Conservation (phyloP, 2,797 vertebrate species). For the Anabacerthia variegaticeps region DNA sequence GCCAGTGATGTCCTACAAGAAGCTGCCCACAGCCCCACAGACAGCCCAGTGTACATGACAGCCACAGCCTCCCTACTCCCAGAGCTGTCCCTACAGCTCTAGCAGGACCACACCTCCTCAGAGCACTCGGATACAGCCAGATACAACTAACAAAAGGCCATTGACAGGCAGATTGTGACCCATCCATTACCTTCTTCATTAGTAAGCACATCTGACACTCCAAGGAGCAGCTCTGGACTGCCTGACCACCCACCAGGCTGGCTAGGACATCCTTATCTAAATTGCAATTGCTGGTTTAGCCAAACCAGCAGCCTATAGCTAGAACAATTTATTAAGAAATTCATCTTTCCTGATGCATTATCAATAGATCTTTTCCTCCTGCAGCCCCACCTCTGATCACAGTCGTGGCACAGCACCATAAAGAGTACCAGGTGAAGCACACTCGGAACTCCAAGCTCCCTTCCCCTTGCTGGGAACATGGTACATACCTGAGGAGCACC, state of each 20-base stretch:
- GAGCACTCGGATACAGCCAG: fast-evolving
- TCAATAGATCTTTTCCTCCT: not conserved
- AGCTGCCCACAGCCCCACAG: not conserved
- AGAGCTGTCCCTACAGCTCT: not conserved
- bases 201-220: not conserved
- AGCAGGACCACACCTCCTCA: fast-evolving
- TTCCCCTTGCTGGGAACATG: fast-evolving
- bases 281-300: fast-evolving
- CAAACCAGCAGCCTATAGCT: fast-evolving
- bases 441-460: fast-evolving
- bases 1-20: fast-evolving
- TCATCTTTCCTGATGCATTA: not conserved
- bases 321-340: not conserved
- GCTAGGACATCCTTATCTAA: not conserved
- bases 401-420: not conserved
- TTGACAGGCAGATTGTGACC: fast-evolving
- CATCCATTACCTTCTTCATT: fast-evolving
- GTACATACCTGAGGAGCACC: not conserved
- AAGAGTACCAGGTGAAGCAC: not conserved
- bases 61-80: fast-evolving
- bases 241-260: fast-evolving
- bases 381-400: not conserved
- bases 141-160: fast-evolving
- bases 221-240: not conserved
- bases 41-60: fast-evolving